These are phyloP conservation scores for Physella acuta DNA, from an alignment of 1,140 invertebrate genomes.

Conservation along the genomic window DNA sequence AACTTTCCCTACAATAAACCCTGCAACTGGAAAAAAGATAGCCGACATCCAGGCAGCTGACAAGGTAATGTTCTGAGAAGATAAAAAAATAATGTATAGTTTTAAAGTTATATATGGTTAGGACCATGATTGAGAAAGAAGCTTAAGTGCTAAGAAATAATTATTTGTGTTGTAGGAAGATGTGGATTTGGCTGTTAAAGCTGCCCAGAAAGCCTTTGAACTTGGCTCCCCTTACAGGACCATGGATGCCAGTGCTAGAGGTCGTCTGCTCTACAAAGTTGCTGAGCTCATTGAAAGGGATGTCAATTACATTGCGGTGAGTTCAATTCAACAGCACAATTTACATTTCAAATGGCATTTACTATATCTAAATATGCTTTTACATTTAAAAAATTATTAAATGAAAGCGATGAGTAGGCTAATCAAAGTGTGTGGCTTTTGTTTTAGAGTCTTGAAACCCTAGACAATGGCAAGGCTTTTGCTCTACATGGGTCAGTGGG, in stretches of 20 bases:
- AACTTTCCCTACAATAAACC: conserved; percentile 86
- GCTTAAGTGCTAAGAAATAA: too few species aligned
- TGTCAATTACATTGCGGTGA: conserved; percentile 69
- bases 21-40: conserved; percentile 77
- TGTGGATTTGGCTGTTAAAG: conserved; percentile 72
- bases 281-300: conserved; percentile 78
- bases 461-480: conserved; percentile 43
- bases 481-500: conserved; percentile 31
- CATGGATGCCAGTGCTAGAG: conserved; percentile 87
- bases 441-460: conserved; percentile 40
- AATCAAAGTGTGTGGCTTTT: too few species aligned
- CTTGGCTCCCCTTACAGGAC: conserved; percentile 78
- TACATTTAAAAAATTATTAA: background rate
- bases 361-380: background rate
- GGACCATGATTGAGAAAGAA: too few species aligned
- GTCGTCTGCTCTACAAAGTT: conserved; percentile 75
- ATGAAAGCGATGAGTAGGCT: too few species aligned
- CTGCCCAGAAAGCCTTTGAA: conserved; percentile 69
- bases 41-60: conserved; percentile 78
- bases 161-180: conserved; percentile 37
- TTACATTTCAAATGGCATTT: background rate
- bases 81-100: too few species aligned
- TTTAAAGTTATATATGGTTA: too few species aligned
- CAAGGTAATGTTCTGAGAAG: conserved; percentile 67
- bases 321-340: too few species aligned